These are phyloP conservation scores for Spodoptera exigua DNA, from an alignment of 2,888 invertebrate genomes.

Conservation along the genomic window DNA sequence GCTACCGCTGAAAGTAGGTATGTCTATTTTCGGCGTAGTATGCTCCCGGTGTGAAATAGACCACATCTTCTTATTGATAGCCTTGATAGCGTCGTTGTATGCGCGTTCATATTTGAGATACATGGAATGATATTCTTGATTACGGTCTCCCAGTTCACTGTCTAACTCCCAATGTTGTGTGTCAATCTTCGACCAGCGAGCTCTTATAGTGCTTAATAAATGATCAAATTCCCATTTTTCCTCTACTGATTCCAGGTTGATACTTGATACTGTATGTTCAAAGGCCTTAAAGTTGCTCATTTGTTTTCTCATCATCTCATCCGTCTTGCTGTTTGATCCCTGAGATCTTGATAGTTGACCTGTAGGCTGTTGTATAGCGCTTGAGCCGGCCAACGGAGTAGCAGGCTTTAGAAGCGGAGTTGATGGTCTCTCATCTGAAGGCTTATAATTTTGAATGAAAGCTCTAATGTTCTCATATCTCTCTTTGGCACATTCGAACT, in stretches of 20 bases:
- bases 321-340: constrained; percentile 6
- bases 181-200: constrained; percentile 12
- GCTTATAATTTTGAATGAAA: constrained; percentile 1
- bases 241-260: neutral
- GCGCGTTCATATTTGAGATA: constrained; percentile 1
- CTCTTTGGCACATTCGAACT: neutral
- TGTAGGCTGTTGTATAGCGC: neutral
- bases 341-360: neutral
- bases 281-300: constrained; percentile 13
- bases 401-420: constrained; percentile 14
- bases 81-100: constrained; percentile 11
- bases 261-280: constrained; percentile 7
- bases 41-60: constrained; percentile 10
- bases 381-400: constrained; percentile 6
- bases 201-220: neutral
- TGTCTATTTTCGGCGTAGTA: constrained; percentile 8
- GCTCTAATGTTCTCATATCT: constrained; percentile 1
- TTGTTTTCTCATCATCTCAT: constrained; percentile 15
- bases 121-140: constrained; percentile 1
- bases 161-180: constrained; percentile 12
- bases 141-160: constrained; percentile 10
- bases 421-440: constrained; percentile 9
- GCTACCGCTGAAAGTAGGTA: neutral
- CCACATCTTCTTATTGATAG: constrained; percentile 17
- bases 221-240: constrained; percentile 25